Evolutionary conservation across 1,140 invertebrate genomes (phyloP), one percentile per base, ranked within the genome.

Genomic region (Chionoecetes opilio): DNA sequence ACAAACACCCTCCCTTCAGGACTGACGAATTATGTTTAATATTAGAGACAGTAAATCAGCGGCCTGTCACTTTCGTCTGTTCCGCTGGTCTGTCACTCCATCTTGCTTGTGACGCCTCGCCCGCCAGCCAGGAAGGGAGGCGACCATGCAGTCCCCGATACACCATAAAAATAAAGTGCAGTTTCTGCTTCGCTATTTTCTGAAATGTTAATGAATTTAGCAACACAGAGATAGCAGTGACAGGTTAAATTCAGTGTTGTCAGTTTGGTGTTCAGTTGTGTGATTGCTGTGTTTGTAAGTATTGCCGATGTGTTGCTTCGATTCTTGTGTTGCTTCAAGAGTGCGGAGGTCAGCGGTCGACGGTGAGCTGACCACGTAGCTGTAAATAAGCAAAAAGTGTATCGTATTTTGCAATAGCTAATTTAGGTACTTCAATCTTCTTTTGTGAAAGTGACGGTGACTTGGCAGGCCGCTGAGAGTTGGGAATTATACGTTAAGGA

Each of bases 11-110:
- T 32, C 53, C 53, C 31, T 53, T 86, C 82, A 41, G 26, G 46
- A 82, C 34, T 85, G 82, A 93, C 91, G 82, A 85, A 93, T 85
- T 92, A 82, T 93, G 82, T 35, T 93, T 93, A 93, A 93, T 85
- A 93, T 93, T 93, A 93, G 91, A 31, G 29, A 93, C 82, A 93
- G 91, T 93, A 93, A 85, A 93, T 93, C 91, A 93, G 35, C 37
- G 82, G 37, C 32, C 82, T 93, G 91, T 93, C 91, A 41, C 84
- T 85, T 93, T 38, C 91, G 82, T n/a, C 91, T 93, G 91, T 38
- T 85, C 35, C 91, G 1, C 32, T 82, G 35, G 82, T 93, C 91
- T 38, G 63, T 93, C 91, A 93, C 82, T 93, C 37, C 34, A 38
- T 93, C 91, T 75, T 82, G 91, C 75, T 85, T 85, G 34, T 93